Percentiles rank a stretch among this genome's conserved stretches.
Conservation (phyloP, 1,140 invertebrate species). For the Patella vulgata region DNA sequence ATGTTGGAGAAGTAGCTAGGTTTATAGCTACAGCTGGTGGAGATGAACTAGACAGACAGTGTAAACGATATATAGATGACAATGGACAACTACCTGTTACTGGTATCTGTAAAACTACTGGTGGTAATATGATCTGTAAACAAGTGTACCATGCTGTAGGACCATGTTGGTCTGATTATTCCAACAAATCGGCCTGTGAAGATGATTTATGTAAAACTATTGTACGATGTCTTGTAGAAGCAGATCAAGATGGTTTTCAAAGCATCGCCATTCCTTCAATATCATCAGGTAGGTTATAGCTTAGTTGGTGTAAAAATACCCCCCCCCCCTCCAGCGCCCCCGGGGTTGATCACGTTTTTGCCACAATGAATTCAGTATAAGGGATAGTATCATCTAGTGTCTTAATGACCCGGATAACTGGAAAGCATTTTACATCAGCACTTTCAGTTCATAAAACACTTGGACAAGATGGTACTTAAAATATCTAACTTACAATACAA, state of each 20-base stretch:
- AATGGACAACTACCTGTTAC: slow-evolving; percentile 30
- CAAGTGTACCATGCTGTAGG: slow-evolving; percentile 37
- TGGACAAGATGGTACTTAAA: no score
- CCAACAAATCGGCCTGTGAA: slow-evolving; percentile 12
- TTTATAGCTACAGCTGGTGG: slow-evolving; percentile 42
- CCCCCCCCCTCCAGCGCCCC: no score
- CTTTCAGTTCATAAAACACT: no score
- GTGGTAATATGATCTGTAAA: slow-evolving; percentile 28
- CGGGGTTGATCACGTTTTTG: no score
- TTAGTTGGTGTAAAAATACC: background rate
- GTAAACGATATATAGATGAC: slow-evolving; percentile 24
- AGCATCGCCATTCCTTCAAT: slow-evolving; percentile 27
- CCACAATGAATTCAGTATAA: no score
- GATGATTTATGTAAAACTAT: slow-evolving; percentile 25
- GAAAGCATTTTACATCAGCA: no score
- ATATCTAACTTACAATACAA: no score
- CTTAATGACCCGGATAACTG: no score
- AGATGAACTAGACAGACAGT: slow-evolving; percentile 35
- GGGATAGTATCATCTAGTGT: no score
- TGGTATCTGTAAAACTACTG: slow-evolving; percentile 27
- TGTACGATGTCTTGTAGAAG: slow-evolving; percentile 11
- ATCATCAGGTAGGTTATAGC: slow-evolving; percentile 25
- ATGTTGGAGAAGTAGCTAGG: slow-evolving; percentile 39
- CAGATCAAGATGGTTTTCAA: background rate
- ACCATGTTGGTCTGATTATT: slow-evolving; percentile 23